Base-by-base conservation (phyloP, 2,797 vertebrate species). In the Tapera naevia region DNA sequence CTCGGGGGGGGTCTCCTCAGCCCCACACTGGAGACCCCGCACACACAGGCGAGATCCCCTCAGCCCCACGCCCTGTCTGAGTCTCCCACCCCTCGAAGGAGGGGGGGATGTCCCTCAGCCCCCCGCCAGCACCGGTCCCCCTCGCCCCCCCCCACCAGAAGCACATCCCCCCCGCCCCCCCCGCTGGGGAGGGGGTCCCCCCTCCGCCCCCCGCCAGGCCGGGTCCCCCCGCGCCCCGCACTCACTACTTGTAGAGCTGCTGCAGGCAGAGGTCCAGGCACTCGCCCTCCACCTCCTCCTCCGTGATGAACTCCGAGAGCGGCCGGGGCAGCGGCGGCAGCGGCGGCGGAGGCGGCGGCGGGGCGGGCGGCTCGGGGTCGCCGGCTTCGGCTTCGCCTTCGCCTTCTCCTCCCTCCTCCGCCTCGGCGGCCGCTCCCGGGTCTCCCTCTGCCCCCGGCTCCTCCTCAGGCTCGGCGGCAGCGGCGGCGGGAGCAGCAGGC, bases 221-320 rank as follows among this genome's bases (percentile, higher is more conserved):
- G 17, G 43, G 43, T 43, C n/a, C n/a, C n/a, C n/a, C 91, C 67
- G 78, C 43, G 80, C 94, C 83, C 93, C 12, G 45, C 67, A 97
- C 96, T 97, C 95, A 97, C 99, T 99, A 99, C 99, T 99, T 99
- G 98, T 99, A 99, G 98, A 99, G 99, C 98, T 98, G 98, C 95
- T 98, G 98, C 88, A 99, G 98, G 97, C 99, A 99, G 97, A 99
- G 98, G 98, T 99, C 99, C 95, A 99, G 98, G 94, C 98, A 97
- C 96, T 99, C 99, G 94, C 99, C 99, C 94, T 99, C 99, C 98
- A 99, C 98, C 97, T 99, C 99, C 95, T 99, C 99, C 94, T 98
- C 99, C 62, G 98, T 98, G 98, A 99, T 97, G 97, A 98, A 97
- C 97, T 99, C 99, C 95, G 99, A 98, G 95, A 99, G 97, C 53